Evolutionary conservation across 1,140 invertebrate genomes (phyloP).

Genomic region (Drosophila tropicalis): DNA sequence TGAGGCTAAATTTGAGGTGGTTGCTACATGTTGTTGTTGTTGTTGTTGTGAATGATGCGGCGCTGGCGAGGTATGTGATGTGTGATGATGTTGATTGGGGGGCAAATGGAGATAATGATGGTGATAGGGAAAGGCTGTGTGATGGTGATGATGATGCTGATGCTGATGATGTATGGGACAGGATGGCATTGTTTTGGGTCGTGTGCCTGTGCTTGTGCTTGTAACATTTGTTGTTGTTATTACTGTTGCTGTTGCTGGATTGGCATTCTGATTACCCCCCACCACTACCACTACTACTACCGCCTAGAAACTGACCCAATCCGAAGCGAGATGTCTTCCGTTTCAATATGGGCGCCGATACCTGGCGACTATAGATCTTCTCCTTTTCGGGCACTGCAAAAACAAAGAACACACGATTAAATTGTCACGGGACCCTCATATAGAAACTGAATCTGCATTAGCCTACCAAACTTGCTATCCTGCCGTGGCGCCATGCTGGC

Average conservation of each 20-base stretch:
- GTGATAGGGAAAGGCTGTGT: constrained; percentile 66
- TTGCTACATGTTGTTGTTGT: constrained; percentile 76
- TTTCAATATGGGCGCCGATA: constrained; percentile 94
- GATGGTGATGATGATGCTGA: constrained; percentile 55
- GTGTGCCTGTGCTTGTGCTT: constrained; percentile 35
- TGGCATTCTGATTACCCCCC: constrained; percentile 69
- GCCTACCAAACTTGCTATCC: constrained; percentile 89
- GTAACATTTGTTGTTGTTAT: constrained; percentile 41
- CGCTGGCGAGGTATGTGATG: no score
- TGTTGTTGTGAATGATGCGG: constrained; percentile 4
- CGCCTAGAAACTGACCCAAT: constrained; percentile 91
- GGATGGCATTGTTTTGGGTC: constrained; percentile 52
- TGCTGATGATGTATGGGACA: constrained; percentile 78
- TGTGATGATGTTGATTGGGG: no score
- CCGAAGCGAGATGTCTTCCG: constrained; percentile 96
- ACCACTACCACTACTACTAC: constrained; percentile 79
- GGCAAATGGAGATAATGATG: constrained; percentile 32
- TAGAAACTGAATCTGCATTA: not conserved
- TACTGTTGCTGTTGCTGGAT: constrained; percentile 76
- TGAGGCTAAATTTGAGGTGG: constrained; percentile 68
- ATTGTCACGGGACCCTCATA: not conserved
- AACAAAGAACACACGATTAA: not conserved
- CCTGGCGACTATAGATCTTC: constrained; percentile 94
- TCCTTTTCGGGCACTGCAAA: constrained; percentile 89
- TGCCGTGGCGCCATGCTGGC: constrained; percentile 91